A percentile compares a stretch with the other conserved stretches of the same genome.
These are phyloP conservation scores for Paramuricea clavata DNA, from an alignment of 92 coral and sea anemone species.

Conservation along the genomic window DNA sequence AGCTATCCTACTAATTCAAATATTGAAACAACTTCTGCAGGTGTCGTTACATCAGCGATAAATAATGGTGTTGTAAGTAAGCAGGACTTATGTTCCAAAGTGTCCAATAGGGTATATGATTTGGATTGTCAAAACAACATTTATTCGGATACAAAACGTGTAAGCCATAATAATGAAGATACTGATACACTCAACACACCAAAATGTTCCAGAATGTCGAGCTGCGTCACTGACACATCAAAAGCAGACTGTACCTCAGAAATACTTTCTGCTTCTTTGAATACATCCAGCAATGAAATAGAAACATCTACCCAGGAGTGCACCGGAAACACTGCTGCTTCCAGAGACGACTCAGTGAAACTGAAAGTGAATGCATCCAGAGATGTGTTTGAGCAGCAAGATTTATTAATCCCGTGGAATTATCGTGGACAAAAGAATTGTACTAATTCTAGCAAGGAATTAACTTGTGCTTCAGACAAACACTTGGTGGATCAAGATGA, in stretches of 20 bases:
- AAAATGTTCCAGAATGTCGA: neutral
- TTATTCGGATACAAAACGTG: neutral
- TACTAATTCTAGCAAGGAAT: neutral
- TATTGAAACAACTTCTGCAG: neutral
- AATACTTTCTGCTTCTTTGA: neutral
- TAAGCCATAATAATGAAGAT: neutral
- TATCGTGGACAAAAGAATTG: slow-evolving; percentile 67
- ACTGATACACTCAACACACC: neutral
- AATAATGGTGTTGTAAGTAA: neutral
- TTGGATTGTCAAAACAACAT: neutral
- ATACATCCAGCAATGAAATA: neutral
- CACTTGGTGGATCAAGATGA: neutral
- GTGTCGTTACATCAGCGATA: neutral
- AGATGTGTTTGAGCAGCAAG: slow-evolving; percentile 90
- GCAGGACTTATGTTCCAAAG: neutral
- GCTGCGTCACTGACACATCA: neutral
- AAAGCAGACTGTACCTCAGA: neutral
- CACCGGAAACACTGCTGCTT: neutral
- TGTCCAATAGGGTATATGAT: neutral
- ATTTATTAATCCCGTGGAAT: slow-evolving; percentile 91
- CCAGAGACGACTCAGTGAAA: neutral
- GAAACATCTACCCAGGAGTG: neutral
- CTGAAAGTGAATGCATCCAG: slow-evolving; percentile 76
- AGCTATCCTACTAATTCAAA: neutral
- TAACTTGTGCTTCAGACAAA: neutral